Conservation (phyloP, 2,113 vertebrate genomes). For the Setophaga kirtlandii region DNA sequence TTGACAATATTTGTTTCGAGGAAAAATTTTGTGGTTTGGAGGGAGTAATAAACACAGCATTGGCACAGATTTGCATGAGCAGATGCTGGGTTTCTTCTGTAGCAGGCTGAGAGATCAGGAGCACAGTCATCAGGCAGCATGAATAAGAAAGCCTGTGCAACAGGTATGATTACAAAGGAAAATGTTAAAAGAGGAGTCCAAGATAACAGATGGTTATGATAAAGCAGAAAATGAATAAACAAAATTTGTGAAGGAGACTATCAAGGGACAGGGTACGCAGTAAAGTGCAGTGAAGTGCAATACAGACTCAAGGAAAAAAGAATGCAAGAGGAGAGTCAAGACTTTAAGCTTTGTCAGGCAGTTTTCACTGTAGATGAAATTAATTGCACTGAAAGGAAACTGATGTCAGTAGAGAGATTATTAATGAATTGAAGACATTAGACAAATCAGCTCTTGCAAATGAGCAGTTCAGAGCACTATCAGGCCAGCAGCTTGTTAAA, state of each 20-base stretch:
- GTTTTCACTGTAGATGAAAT: background rate
- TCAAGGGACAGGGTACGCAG: background rate
- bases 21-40: background rate
- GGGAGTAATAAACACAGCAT: background rate
- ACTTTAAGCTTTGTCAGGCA: background rate
- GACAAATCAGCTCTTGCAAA: background rate
- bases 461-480: background rate
- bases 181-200: background rate
- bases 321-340: background rate
- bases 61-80: background rate
- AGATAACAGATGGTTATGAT: background rate
- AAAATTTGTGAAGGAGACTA: background rate
- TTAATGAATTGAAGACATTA: background rate
- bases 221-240: background rate
- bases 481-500: background rate
- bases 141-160: background rate
- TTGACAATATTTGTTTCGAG: background rate
- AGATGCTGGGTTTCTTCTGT: background rate
- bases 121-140: background rate
- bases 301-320: background rate
- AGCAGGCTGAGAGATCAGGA: background rate
- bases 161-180: background rate
- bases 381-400: background rate
- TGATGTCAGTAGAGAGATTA: background rate
- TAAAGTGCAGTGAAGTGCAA: background rate